Base-by-base conservation (phyloP, 2,888 invertebrate genomes). In the Noctua janthina region DNA sequence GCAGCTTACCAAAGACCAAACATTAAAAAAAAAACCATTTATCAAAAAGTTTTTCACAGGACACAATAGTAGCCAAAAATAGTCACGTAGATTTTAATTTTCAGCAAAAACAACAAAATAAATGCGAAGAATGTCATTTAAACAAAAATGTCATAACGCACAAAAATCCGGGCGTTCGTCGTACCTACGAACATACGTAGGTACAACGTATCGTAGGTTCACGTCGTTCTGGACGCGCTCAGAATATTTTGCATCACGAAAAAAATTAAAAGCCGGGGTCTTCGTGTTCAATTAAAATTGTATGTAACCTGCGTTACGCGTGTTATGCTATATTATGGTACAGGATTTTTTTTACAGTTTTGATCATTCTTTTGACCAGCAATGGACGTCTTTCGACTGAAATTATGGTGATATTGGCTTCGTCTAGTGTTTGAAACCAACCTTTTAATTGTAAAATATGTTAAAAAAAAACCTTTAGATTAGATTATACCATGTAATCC, bases 181-280 rank as follows among this genome's bases (percentile, higher is more conserved):
- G 56, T 78, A 67, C 62, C 59, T 78, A 81, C 79, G 62, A 69
- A 78, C 67, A 68, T 67, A 69, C 43, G 74, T 75, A 81, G 73
- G 59, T 72, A 64, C 64, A 15, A 76, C 64, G 74, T 80, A 66
- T 64, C 68, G 67, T 72, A 69, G 82, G 75, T 46, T 66, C 29
- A 56, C 83, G 70, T 68, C 56, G 20, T 56, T 66, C 67, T 43
- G 75, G 29, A 87, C 87, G 82, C 77, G 89, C 43, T 68, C 74
- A 76, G 87, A 88, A 87, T 89, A 89, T 87, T 88, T 89, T 76
- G 82, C 80, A 87, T 87, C 71, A 69, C 79, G 68, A 23, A 77
- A 87, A 88, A 87, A 89, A 87, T 88, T 85, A 82, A 87, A 85
- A 62, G 64, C 73, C 10, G 10, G 43, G 78, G 73, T 67, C 87